phyloP scores from a whole-genome alignment of 2,113 vertebrate genomes.

The Tringa solitaria region DNA sequence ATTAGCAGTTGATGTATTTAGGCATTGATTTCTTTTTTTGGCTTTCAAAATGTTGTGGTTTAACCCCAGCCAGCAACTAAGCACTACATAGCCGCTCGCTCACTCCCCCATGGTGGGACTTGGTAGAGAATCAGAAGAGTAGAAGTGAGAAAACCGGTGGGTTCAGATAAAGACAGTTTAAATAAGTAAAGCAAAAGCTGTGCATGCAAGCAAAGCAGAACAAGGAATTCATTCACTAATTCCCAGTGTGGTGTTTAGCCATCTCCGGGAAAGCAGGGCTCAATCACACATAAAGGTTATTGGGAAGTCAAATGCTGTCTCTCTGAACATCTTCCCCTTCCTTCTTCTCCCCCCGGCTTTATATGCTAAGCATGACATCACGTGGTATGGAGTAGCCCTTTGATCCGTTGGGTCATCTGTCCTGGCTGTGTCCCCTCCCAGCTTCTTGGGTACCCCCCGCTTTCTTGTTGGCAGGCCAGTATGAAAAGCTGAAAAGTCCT shows the following conservation, averaged over 20 bases:
- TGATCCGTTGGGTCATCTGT: not conserved
- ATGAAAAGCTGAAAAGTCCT: not conserved
- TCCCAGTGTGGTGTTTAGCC: not conserved
- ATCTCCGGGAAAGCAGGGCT: not conserved
- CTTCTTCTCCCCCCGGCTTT: not conserved
- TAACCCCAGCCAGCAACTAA: not conserved
- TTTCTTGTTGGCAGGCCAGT: not conserved
- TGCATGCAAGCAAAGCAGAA: not conserved
- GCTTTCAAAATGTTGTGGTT: not conserved
- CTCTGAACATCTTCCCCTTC: not conserved
- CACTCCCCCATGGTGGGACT: not conserved
- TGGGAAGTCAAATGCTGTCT: not conserved
- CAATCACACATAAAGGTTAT: not conserved
- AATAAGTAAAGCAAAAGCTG: not conserved
- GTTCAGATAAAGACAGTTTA: not conserved
- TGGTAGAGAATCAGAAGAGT: not conserved
- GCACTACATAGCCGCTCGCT: not conserved
- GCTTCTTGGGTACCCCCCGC: not conserved
- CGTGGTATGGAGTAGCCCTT: not conserved
- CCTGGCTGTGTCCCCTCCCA: not conserved
- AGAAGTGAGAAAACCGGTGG: not conserved
- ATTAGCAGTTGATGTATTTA: not conserved
- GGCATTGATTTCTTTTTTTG: not conserved
- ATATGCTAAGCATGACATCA: not conserved
- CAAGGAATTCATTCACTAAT: not conserved